These are phyloP conservation scores for Hecatera dysodea DNA, from an alignment of 2,888 invertebrate genomes.

Conservation along the genomic window DNA sequence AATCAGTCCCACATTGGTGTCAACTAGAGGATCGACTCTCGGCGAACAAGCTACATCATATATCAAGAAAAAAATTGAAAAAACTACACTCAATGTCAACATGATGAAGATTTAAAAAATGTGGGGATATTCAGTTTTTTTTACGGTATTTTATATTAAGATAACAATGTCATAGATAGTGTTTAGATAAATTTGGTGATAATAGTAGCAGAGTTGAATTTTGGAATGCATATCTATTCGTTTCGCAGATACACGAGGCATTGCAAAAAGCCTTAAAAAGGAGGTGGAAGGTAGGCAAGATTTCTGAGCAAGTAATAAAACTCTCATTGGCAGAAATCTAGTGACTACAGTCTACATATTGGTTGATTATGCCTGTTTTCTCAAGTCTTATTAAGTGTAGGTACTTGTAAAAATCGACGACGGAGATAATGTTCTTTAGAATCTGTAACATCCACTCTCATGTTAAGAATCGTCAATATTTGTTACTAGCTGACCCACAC, in stretches of 20 bases:
- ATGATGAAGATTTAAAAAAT: constrained; percentile 10
- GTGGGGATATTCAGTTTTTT: not conserved
- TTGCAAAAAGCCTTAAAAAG: too few species aligned
- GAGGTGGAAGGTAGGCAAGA: too few species aligned
- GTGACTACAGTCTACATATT: too few species aligned
- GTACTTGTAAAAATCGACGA: too few species aligned
- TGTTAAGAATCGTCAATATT: too few species aligned
- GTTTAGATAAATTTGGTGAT: not conserved
- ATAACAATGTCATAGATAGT: constrained; percentile 4
- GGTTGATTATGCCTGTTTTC: too few species aligned
- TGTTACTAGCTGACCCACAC: too few species aligned
- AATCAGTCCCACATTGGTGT: constrained; percentile 70
- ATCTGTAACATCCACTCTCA: too few species aligned
- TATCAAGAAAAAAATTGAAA: constrained; percentile 25
- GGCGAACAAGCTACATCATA: constrained; percentile 26
- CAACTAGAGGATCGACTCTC: constrained; percentile 70
- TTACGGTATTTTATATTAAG: constrained; percentile 15
- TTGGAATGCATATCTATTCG: not conserved
- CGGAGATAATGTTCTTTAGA: too few species aligned
- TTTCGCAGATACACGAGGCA: not conserved
- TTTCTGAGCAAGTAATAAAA: too few species aligned
- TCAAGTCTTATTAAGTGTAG: too few species aligned
- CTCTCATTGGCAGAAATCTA: too few species aligned
- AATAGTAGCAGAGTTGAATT: not conserved
- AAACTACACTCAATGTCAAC: constrained; percentile 4